phyloP scores from a whole-genome alignment of 2,113 vertebrate species.

The Psettodes erumei region DNA sequence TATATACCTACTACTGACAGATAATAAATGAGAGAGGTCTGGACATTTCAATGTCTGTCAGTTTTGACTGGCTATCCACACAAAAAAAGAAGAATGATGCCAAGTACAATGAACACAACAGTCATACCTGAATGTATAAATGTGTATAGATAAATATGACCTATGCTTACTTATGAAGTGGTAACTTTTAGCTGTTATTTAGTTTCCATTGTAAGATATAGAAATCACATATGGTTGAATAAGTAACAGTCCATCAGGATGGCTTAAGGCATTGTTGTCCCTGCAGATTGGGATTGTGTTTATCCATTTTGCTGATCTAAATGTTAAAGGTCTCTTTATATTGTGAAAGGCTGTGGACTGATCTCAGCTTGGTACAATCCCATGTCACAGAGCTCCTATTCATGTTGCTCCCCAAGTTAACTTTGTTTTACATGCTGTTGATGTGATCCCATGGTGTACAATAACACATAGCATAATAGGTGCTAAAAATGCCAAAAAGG shows the following conservation, averaged over 20 bases:
- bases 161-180: conserved; percentile 82
- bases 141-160: conserved; percentile 83
- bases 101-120: conserved; percentile 72
- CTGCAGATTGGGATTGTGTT: conserved; percentile 58
- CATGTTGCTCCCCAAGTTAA: conserved; percentile 61
- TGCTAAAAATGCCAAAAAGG: no score
- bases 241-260: conserved; percentile 62
- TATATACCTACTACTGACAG: conserved; percentile 61
- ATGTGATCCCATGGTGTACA: conserved; percentile 77
- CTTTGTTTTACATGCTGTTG: conserved; percentile 70
- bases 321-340: conserved; percentile 63
- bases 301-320: conserved; percentile 58
- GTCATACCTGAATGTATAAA: conserved; percentile 83
- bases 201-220: conserved; percentile 79
- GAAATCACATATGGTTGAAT: conserved; percentile 70
- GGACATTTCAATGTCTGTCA: conserved; percentile 64
- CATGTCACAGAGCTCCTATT: conserved; percentile 56
- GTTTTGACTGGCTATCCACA: conserved; percentile 49
- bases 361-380: conserved; percentile 47
- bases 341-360: conserved; percentile 64
- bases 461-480: no score
- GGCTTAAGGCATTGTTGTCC: conserved; percentile 54
- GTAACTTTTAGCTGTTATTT: conserved; percentile 81
- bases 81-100: conserved; percentile 61
- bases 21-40: conserved; percentile 42